phyloP scores from a whole-genome alignment of 2,113 vertebrate species.

The Orycteropus afer region DNA sequence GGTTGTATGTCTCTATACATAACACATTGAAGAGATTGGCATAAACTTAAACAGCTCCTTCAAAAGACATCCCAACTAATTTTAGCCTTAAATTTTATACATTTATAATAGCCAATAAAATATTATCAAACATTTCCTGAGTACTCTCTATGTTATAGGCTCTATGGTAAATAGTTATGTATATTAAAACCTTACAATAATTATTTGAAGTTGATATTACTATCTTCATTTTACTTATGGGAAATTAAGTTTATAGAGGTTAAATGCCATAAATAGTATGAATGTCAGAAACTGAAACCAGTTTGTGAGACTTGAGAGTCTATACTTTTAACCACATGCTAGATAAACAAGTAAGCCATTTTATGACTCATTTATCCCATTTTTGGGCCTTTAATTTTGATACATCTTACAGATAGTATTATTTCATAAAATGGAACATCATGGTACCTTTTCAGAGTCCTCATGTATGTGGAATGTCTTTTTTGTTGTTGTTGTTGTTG shows the following conservation, averaged over 20 bases:
- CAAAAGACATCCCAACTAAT: not conserved
- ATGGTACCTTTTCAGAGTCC: not conserved
- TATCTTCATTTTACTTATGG: not conserved
- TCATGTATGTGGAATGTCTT: not conserved
- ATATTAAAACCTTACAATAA: not conserved
- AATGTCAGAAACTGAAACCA: not conserved
- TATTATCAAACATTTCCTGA: not conserved
- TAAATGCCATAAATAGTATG: not conserved
- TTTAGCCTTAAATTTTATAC: not conserved
- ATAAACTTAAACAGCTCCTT: not conserved
- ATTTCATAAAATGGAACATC: not conserved
- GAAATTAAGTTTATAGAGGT: not conserved
- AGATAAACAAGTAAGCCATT: too few species aligned
- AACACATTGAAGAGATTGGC: not conserved
- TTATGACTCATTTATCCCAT: not conserved
- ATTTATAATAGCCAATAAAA: not conserved
- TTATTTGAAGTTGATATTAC: not conserved
- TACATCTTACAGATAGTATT: not conserved
- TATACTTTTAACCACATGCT: not conserved
- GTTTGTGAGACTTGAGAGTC: not conserved
- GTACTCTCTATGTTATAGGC: not conserved
- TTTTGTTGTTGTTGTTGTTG: too few species aligned
- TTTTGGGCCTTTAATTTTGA: not conserved
- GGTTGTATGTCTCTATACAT: not conserved
- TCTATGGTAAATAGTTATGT: not conserved